These are phyloP conservation scores for Hemitrygon akajei DNA, from an alignment of 2,797 vertebrate genomes.

Conservation along the genomic window DNA sequence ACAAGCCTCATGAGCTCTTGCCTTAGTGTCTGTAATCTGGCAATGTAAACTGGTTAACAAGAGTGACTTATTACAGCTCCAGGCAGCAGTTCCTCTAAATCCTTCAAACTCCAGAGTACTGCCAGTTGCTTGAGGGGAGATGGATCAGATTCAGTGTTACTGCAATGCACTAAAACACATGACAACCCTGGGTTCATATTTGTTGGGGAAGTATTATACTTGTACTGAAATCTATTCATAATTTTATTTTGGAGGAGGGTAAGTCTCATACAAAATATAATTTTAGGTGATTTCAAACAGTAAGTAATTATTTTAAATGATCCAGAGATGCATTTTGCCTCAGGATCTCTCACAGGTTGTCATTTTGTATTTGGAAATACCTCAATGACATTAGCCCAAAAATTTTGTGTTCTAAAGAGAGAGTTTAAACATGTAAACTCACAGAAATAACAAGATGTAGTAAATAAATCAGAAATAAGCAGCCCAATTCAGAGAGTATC, in stretches of 20 bases:
- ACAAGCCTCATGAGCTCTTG: background rate
- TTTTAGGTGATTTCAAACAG: background rate
- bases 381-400: background rate
- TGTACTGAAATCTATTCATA: background rate
- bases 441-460: background rate
- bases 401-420: background rate
- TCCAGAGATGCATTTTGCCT: background rate
- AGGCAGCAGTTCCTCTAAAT: conserved; percentile 10
- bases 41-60: background rate
- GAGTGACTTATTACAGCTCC: background rate
- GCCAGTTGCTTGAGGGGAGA: conserved; percentile 4
- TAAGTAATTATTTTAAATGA: too few relatives aligned
- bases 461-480: background rate
- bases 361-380: background rate
- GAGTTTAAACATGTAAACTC: background rate
- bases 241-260: background rate
- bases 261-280: background rate
- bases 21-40: background rate
- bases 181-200: background rate
- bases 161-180: background rate
- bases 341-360: background rate
- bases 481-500: background rate
- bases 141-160: background rate
- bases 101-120: background rate
- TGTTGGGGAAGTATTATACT: too few relatives aligned